Evolutionary conservation across 2,113 vertebrate species (phyloP), one percentile per base, ranked within the genome.

Genomic region (Otis tarda): DNA sequence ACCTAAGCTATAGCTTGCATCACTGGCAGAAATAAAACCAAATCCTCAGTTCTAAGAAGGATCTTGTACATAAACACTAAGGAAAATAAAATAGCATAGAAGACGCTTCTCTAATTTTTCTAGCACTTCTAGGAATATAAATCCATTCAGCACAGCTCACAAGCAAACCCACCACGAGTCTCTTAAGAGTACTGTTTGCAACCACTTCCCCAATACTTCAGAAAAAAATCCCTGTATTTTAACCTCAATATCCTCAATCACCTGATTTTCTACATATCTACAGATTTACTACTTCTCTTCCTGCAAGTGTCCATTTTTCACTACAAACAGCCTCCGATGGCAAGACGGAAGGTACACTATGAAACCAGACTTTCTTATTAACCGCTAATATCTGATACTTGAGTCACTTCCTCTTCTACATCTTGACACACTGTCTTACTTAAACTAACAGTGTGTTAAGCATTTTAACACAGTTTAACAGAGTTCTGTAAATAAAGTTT

Each of bases 131-230:
- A 75, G 53, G 39, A 64, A 78, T 12, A 27, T 10, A 68, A 20
- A 31, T 13, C 43, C 31, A n/a, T 50, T 22, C 30, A 37, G 14
- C 31, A 45, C 10, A 82, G n/a, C 39, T 52, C 41, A 45, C 21
- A 52, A 63, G 21, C 21, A 49, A 71, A n/a, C 13, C 39, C 8
- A 24, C 6, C 35, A 27, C 0, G 3, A 4, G 15, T 8, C 79
- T 81, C 47, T 67, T 14, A 65, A 27, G 4, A 82, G 7, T 15
- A 23, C 4, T 45, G 19, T 19, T 53, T 0, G 0, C 39, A 83
- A 33, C 8, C 33, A 37, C 14, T 50, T 14, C 15, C 14, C 10
- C 45, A 39, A 12, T 14, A 50, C 21, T 80, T 86, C 10, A 31
- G 17, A 75, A 68, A 53, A 79, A 64, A 55, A 25, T 1, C 6